Percentiles rank a stretch among this genome's conserved stretches.
These are phyloP conservation scores for Epizoanthus ramosus DNA, from an alignment of 92 coral and sea anemone species.

Conservation along the genomic window DNA sequence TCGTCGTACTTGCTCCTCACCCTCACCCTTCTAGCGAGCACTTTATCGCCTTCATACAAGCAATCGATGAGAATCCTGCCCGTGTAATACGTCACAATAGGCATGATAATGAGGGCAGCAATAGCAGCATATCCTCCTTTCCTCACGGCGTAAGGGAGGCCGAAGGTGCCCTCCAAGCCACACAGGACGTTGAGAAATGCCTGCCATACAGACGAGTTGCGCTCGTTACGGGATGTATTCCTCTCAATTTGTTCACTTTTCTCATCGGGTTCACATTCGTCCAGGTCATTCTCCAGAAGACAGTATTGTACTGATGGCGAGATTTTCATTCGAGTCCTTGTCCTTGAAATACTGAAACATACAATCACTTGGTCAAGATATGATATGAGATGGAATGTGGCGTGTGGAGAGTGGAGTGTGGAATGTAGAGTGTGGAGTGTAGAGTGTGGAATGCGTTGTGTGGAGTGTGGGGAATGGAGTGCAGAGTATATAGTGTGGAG, in stretches of 20 bases:
- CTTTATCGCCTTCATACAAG: constrained; percentile 35
- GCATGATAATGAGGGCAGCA: constrained; percentile 14
- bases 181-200: constrained; percentile 36
- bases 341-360: neutral
- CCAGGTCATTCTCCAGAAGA: constrained; percentile 22
- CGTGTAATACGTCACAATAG: constrained; percentile 32
- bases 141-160: constrained; percentile 30
- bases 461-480: too few species aligned
- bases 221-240: neutral
- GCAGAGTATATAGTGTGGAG: too few species aligned
- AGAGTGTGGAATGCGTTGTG: too few species aligned
- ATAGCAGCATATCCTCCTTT: constrained; percentile 35
- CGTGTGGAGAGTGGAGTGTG: too few species aligned
- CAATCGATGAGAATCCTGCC: constrained; percentile 37
- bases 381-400: neutral
- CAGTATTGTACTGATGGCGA: constrained; percentile 21
- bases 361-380: neutral
- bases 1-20: constrained; percentile 29
- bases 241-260: neutral
- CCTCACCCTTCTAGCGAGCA: constrained; percentile 28
- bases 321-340: neutral
- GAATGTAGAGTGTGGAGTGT: too few species aligned
- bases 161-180: constrained; percentile 36
- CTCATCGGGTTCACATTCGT: constrained; percentile 1
- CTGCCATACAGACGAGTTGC: constrained; percentile 4